Conservation (phyloP, 2,888 invertebrate species). For the Octonoba sinensis region DNA sequence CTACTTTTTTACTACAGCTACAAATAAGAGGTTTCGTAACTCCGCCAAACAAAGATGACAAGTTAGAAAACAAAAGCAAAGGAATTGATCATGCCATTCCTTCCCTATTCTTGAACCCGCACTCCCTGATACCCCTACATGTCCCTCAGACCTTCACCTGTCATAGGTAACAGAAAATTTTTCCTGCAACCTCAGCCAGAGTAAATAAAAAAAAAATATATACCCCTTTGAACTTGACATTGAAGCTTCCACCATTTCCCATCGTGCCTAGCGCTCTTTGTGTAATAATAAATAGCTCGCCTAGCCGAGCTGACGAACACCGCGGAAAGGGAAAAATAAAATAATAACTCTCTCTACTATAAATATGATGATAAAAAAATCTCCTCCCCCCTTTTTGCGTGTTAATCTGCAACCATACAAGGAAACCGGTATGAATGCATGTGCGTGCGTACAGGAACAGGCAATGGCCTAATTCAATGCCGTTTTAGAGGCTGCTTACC, state of each 20-base stretch:
- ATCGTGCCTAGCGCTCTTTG: constrained; percentile 41
- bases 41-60: neutral
- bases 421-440: constrained; percentile 55
- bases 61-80: constrained; percentile 7
- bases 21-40: neutral
- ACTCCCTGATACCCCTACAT: neutral
- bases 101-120: neutral
- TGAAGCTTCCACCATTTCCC: constrained; percentile 48
- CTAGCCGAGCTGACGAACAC: constrained; percentile 1
- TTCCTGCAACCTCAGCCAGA: constrained; percentile 34
- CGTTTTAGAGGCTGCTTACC: constrained; percentile 20
- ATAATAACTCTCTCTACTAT: neutral
- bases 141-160: constrained; percentile 34
- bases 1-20: neutral
- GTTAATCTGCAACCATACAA: constrained; percentile 41
- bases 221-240: constrained; percentile 59
- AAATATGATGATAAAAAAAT: constrained; percentile 16
- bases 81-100: neutral
- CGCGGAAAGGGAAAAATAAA: constrained; percentile 20
- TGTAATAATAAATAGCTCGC: constrained; percentile 26
- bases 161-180: constrained; percentile 30
- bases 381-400: constrained; percentile 7
- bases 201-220: constrained; percentile 18
- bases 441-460: constrained; percentile 38
- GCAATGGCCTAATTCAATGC: constrained; percentile 59